Conservation (phyloP, 2,888 invertebrate species). For the Nemoura dubitans region DNA sequence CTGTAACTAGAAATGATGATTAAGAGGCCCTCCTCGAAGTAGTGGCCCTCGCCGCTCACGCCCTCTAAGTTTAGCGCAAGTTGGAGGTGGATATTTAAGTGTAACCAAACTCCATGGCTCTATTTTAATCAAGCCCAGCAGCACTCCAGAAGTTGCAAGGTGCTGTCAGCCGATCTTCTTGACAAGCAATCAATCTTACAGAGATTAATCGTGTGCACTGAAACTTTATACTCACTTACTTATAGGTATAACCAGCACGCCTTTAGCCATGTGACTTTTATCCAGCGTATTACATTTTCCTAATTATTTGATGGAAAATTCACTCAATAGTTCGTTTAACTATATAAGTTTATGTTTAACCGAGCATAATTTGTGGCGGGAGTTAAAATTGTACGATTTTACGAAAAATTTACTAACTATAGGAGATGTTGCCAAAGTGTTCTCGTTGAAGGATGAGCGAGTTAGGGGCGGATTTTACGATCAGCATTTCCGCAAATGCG, state of each 20-base stretch:
- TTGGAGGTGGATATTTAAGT: neutral
- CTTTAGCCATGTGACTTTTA: neutral
- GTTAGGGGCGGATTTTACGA: too few species aligned
- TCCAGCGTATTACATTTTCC: neutral
- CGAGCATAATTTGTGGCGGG: neutral
- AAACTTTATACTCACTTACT: constrained; percentile 14
- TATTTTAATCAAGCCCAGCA: constrained; percentile 12
- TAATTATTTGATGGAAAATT: neutral
- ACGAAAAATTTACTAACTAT: too few species aligned
- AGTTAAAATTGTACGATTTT: too few species aligned
- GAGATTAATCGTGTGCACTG: constrained; percentile 58
- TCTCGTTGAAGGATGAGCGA: too few species aligned
- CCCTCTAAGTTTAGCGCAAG: neutral
- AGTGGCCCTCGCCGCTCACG: neutral
- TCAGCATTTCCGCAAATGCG: too few species aligned
- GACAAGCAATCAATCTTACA: constrained; percentile 56
- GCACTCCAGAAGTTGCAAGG: constrained; percentile 16
- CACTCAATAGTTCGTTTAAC: neutral
- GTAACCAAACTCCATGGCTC: constrained; percentile 18
- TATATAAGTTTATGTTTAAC: too few species aligned
- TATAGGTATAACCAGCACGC: neutral
- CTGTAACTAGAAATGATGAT: constrained; percentile 26
- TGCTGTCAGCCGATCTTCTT: constrained; percentile 22
- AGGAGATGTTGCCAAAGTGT: too few species aligned
- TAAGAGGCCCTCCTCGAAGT: constrained; percentile 2